A percentile compares a stretch with the other conserved stretches of the same genome.
phyloP scores from a whole-genome alignment of 1,140 invertebrate genomes.

The Asbolus verrucosus region DNA sequence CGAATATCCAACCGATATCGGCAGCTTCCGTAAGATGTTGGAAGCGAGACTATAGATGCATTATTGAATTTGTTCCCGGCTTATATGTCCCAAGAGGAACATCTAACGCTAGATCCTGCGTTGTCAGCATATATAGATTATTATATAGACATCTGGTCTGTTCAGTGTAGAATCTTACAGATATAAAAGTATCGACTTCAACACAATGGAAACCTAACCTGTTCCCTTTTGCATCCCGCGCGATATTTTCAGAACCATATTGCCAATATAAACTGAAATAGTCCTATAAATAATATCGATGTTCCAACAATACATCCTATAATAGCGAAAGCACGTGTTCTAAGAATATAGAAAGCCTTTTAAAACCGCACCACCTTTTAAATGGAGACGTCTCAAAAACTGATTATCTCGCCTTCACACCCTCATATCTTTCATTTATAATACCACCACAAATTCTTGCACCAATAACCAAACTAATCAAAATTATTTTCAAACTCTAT shows the following conservation, averaged over 20 bases:
- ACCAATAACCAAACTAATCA: too few species aligned
- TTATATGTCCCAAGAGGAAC: constrained; percentile 62
- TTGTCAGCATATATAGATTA: constrained; percentile 67
- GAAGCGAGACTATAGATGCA: constrained; percentile 61
- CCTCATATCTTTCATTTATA: constrained; percentile 8
- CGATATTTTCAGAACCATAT: constrained; percentile 53
- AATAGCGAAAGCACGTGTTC: constrained; percentile 49
- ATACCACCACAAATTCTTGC: constrained; percentile 1
- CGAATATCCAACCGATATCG: constrained; percentile 50
- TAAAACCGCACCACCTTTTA: constrained; percentile 10
- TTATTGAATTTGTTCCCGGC: constrained; percentile 66
- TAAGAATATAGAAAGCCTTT: constrained; percentile 39
- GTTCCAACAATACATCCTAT: constrained; percentile 48
- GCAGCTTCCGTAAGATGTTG: constrained; percentile 53
- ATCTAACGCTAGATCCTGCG: constrained; percentile 62
- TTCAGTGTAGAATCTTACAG: constrained; percentile 63
- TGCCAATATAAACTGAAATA: constrained; percentile 52
- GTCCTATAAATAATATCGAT: constrained; percentile 53
- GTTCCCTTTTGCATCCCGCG: constrained; percentile 50
- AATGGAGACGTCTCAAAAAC: constrained; percentile 26
- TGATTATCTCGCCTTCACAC: constrained; percentile 37
- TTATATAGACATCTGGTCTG: constrained; percentile 66
- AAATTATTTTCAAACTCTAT: too few species aligned
- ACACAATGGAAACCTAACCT: constrained; percentile 51
- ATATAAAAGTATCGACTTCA: constrained; percentile 62